Conservation (phyloP, 2,113 vertebrate species). For the Plotosus lineatus region DNA sequence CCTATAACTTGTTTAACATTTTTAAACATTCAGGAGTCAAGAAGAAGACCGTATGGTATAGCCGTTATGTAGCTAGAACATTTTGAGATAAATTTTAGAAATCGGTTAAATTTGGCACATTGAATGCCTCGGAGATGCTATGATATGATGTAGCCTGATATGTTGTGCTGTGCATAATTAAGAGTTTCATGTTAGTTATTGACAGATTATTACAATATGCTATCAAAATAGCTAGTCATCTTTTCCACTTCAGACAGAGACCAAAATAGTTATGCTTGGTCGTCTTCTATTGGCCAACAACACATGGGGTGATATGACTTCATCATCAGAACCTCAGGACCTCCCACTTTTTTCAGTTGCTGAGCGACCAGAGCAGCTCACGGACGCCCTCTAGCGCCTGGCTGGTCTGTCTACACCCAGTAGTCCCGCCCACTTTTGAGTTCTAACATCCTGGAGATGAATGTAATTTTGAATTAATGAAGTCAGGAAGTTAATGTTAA, state of each 20-base stretch:
- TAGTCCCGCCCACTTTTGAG: slow-evolving; percentile 34
- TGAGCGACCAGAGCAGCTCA: slow-evolving; percentile 61
- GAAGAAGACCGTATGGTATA: neutral
- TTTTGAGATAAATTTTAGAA: neutral
- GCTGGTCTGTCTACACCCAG: neutral
- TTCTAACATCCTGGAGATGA: neutral
- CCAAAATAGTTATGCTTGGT: neutral
- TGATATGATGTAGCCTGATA: too few species aligned
- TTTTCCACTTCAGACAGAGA: neutral
- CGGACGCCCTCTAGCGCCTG: slow-evolving; percentile 53
- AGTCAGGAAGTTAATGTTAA: neutral
- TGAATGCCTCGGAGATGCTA: neutral
- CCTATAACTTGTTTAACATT: neutral
- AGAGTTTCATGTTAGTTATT: neutral
- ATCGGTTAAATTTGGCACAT: neutral
- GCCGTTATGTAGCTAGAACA: neutral
- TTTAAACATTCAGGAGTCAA: neutral
- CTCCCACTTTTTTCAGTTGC: slow-evolving; percentile 73
- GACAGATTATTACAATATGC: neutral
- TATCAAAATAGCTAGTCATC: slow-evolving; percentile 11
- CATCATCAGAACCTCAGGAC: slow-evolving; percentile 56
- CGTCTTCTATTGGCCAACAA: slow-evolving; percentile 60
- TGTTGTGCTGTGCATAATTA: neutral
- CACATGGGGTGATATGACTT: slow-evolving; percentile 71
- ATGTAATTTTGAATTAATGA: neutral